A percentile compares a stretch with the other conserved stretches of the same genome.
Evolutionary conservation across 2,888 invertebrate genomes (phyloP).

Genomic region (Mantis religiosa): DNA sequence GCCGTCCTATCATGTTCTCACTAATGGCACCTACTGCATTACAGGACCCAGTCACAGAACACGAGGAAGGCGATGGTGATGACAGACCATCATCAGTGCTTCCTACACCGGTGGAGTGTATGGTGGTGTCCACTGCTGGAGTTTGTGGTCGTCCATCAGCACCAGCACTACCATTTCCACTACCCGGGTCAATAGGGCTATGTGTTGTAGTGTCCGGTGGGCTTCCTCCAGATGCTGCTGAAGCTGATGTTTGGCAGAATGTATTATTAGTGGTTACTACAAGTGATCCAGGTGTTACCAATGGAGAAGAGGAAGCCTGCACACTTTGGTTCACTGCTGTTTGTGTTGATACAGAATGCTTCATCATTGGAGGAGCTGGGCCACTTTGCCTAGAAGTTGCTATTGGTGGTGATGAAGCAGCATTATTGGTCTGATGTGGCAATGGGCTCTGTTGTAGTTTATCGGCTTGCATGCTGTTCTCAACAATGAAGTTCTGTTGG

Average conservation of each 20-base stretch:
- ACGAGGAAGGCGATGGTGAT: slow-evolving; percentile 41
- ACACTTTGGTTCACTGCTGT: slow-evolving; percentile 54
- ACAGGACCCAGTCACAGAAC: slow-evolving; percentile 38
- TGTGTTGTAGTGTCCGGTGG: slow-evolving; percentile 84
- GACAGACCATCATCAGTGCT: slow-evolving; percentile 40
- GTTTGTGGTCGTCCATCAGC: slow-evolving; percentile 33
- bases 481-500: slow-evolving; percentile 22
- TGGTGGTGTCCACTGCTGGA: slow-evolving; percentile 44
- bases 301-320: slow-evolving; percentile 36
- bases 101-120: slow-evolving; percentile 37
- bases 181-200: slow-evolving; percentile 61
- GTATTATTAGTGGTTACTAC: slow-evolving; percentile 36
- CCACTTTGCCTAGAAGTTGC: slow-evolving; percentile 38
- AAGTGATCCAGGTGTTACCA: slow-evolving; percentile 44
- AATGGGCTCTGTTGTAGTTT: slow-evolving; percentile 14
- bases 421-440: background rate
- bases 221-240: slow-evolving; percentile 51
- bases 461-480: slow-evolving; percentile 1
- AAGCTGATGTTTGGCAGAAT: slow-evolving; percentile 43
- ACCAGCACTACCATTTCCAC: background rate
- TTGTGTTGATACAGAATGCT: slow-evolving; percentile 73
- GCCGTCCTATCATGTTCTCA: background rate
- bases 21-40: slow-evolving; percentile 21
- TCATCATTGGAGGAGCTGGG: slow-evolving; percentile 37
- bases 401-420: slow-evolving; percentile 32